phyloP scores from a whole-genome alignment of 2,888 invertebrate species.

The Netelia melanura region DNA sequence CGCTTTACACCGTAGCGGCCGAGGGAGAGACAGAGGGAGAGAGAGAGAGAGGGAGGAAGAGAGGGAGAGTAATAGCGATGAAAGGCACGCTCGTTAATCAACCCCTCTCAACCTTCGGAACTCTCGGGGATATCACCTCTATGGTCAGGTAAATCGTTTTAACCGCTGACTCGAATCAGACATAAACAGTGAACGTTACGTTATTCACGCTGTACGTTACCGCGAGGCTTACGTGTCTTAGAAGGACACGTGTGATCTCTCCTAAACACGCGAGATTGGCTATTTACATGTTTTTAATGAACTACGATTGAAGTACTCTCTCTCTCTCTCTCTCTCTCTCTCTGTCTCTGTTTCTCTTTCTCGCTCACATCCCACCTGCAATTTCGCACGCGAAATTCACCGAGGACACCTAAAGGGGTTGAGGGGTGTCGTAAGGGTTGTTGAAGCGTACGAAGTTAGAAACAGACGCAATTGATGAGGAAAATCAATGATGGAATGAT shows the following conservation, averaged over 20 bases:
- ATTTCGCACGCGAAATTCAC: too few species aligned
- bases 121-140: conserved; percentile 44
- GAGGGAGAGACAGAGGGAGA: too few species aligned
- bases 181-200: conserved; percentile 37
- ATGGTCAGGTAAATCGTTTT: conserved; percentile 52
- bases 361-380: neutral
- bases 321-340: neutral
- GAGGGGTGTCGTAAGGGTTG: too few species aligned
- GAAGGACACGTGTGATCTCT: neutral
- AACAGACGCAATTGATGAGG: too few species aligned
- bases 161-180: conserved; percentile 41
- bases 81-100: conserved; percentile 64
- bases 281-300: neutral
- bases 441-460: too few species aligned
- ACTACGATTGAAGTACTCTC: neutral
- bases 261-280: neutral
- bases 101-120: conserved; percentile 19
- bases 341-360: neutral
- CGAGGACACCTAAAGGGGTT: too few species aligned
- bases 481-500: too few species aligned
- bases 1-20: conserved; percentile 43
- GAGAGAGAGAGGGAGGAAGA: neutral
- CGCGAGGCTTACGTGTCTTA: neutral
- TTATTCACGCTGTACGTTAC: conserved; percentile 18
- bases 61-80: conserved; percentile 46